A percentile compares a stretch with the other conserved stretches of the same genome.
phyloP scores from a whole-genome alignment of 2,797 vertebrate species.

The Huso huso region DNA sequence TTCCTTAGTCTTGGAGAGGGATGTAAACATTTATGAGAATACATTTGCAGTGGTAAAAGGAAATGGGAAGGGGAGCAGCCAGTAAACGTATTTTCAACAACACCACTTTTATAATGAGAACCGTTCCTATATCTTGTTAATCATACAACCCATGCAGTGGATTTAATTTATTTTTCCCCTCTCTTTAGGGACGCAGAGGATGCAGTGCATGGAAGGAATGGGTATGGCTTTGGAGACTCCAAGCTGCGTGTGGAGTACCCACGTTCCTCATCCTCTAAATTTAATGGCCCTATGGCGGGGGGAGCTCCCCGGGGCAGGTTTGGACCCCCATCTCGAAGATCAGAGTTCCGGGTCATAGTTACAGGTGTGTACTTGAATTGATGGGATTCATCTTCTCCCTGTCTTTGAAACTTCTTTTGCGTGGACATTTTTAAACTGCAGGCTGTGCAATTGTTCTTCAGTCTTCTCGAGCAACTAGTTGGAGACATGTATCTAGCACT shows the following conservation, averaged over 20 bases:
- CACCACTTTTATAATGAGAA: too few relatives aligned
- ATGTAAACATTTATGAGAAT: too few relatives aligned
- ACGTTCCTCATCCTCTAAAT: constrained; percentile 66
- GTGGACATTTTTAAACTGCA: too few relatives aligned
- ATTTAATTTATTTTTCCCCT: constrained; percentile 50
- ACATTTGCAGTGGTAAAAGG: too few relatives aligned
- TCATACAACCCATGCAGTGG: neutral
- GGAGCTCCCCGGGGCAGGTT: constrained; percentile 71
- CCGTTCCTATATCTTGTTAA: neutral
- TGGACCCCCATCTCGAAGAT: constrained; percentile 81
- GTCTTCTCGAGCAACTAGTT: too few relatives aligned
- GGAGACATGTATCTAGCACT: too few relatives aligned
- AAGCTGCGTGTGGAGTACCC: constrained; percentile 88
- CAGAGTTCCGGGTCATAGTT: constrained; percentile 86
- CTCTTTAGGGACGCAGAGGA: constrained; percentile 77
- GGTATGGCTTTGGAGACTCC: constrained; percentile 77
- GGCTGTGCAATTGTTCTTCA: too few relatives aligned
- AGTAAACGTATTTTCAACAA: too few relatives aligned
- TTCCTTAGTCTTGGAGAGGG: too few relatives aligned
- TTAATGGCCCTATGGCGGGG: constrained; percentile 62
- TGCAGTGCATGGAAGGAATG: constrained; percentile 78
- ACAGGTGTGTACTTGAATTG: constrained; percentile 55
- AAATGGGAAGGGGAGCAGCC: too few relatives aligned
- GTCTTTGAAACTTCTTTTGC: too few relatives aligned
- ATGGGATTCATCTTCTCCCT: neutral